Conservation (phyloP, 2,888 invertebrate genomes). For the Tridacna crocea region DNA sequence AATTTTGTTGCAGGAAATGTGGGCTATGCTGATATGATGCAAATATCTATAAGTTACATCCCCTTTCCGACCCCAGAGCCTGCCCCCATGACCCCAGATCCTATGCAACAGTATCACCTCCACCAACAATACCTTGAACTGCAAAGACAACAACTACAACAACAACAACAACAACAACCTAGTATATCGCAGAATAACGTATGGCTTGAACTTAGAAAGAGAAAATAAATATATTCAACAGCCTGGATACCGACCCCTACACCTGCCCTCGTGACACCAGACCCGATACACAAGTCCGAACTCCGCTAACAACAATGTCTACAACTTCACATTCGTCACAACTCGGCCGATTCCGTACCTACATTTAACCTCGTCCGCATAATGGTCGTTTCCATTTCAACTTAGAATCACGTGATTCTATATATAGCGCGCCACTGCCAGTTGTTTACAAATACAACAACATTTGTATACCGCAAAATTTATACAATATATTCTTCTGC, state of each 20-base stretch:
- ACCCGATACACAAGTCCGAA: not conserved
- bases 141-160: conserved; percentile 10
- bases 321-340: no score
- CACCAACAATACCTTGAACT: not conserved
- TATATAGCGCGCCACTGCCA: no score
- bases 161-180: conserved; percentile 10
- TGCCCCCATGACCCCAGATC: conserved; percentile 1
- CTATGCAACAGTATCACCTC: conserved; percentile 1
- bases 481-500: no score
- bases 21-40: conserved; percentile 60
- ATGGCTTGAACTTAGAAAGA: conserved; percentile 21
- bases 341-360: no score
- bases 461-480: no score
- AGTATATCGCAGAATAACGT: not conserved
- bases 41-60: conserved; percentile 44
- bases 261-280: not conserved
- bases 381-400: no score
- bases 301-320: not conserved
- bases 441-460: no score
- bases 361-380: no score
- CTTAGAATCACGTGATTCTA: no score
- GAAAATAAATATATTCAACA: not conserved
- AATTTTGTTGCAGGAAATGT: conserved; percentile 30
- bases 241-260: conserved; percentile 12
- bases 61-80: conserved; percentile 40